phyloP scores from a whole-genome alignment of 2,113 vertebrate species.

The Cygnus buccinator region DNA sequence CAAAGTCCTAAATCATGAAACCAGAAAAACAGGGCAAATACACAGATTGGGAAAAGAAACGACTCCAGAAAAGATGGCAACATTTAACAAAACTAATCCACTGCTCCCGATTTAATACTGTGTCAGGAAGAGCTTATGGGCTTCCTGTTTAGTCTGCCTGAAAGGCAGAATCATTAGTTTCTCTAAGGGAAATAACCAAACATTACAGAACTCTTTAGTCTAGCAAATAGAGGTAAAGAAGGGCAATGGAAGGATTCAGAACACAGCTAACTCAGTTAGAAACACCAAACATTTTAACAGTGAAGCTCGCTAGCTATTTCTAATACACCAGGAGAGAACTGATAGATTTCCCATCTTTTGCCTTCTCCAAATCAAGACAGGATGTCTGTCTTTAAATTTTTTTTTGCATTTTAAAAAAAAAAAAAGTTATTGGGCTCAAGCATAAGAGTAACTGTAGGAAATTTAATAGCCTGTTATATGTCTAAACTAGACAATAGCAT shows the following conservation, averaged over 20 bases:
- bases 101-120: not conserved
- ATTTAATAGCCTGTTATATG: not conserved
- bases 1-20: not conserved
- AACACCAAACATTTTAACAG: not conserved
- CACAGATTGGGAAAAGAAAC: not conserved
- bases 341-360: not conserved
- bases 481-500: not conserved
- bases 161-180: not conserved
- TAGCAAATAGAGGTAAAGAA: not conserved
- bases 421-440: not conserved
- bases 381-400: not conserved
- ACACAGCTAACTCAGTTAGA: not conserved
- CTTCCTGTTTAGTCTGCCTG: not conserved
- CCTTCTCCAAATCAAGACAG: not conserved
- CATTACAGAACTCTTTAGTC: not conserved
- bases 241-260: not conserved
- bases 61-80: not conserved
- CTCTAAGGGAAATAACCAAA: not conserved
- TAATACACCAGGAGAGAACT: not conserved
- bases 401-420: not conserved
- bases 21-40: not conserved
- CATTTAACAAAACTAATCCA: not conserved
- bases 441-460: not conserved
- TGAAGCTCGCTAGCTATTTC: not conserved
- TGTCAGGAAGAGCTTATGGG: not conserved